Conservation (phyloP, 2,797 vertebrate genomes). For the Falco concolor region DNA sequence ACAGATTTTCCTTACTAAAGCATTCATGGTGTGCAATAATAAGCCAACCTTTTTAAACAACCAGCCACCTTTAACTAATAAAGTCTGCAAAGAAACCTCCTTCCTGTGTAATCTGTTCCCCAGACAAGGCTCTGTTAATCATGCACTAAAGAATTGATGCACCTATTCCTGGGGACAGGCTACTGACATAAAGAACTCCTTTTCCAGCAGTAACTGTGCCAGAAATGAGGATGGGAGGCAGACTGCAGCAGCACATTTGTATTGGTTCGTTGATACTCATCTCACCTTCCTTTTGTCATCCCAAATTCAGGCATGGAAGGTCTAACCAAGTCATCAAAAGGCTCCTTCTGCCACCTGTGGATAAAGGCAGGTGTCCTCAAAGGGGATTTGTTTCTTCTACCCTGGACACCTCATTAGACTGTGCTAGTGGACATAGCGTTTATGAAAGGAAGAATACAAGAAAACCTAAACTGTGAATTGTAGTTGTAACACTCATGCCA, state of each 20-base stretch:
- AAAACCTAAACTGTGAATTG: background rate
- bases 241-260: background rate
- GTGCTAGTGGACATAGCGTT: background rate
- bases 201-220: background rate
- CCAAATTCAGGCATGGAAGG: background rate
- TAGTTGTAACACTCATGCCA: background rate
- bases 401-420: background rate
- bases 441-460: background rate
- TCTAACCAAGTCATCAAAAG: background rate
- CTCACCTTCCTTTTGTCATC: background rate
- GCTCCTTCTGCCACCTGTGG: background rate
- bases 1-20: background rate
- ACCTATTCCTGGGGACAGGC: background rate
- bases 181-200: background rate
- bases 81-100: background rate
- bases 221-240: background rate
- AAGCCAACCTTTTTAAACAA: background rate
- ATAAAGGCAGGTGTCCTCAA: background rate
- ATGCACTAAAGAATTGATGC: background rate
- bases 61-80: background rate
- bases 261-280: background rate
- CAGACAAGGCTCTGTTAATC: background rate
- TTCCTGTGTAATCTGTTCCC: background rate
- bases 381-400: background rate
- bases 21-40: background rate